Evolutionary conservation across 2,888 invertebrate genomes (phyloP).

Genomic region (Ennomos quercinarius): DNA sequence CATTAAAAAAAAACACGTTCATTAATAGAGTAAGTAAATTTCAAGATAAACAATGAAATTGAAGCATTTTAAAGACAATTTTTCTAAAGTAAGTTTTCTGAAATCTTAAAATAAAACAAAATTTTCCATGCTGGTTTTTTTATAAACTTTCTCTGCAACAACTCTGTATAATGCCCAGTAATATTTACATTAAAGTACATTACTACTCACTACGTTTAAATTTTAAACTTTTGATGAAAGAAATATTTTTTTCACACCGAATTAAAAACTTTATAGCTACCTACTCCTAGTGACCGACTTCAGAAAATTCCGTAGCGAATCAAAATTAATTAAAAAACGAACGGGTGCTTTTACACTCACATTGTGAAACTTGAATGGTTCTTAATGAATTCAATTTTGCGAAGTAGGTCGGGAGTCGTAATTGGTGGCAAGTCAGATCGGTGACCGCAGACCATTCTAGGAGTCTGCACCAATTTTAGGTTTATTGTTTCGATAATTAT

Average conservation of each 20-base stretch:
- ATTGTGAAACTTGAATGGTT: conserved; percentile 80
- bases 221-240: too few relatives aligned
- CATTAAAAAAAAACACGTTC: too few relatives aligned
- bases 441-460: conserved; percentile 69
- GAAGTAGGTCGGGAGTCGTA: conserved; percentile 75
- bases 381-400: conserved; percentile 81
- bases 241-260: conserved; percentile 36
- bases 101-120: too few relatives aligned
- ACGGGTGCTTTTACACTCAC: conserved; percentile 69
- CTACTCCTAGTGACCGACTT: not conserved
- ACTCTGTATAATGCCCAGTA: too few relatives aligned
- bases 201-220: too few relatives aligned
- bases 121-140: too few relatives aligned
- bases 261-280: not conserved
- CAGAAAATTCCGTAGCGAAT: conserved; percentile 38
- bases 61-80: too few relatives aligned
- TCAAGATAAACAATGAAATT: too few relatives aligned
- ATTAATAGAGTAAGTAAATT: too few relatives aligned
- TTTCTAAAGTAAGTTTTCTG: too few relatives aligned
- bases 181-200: too few relatives aligned
- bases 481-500: conserved; percentile 84
- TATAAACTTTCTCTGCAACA: too few relatives aligned
- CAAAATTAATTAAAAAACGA: conserved; percentile 74
- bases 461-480: conserved; percentile 76
- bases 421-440: conserved; percentile 75